A percentile compares a stretch with the other conserved stretches of the same genome.
Evolutionary conservation across 1,140 invertebrate genomes (phyloP).

Genomic region (Arion vulgaris): DNA sequence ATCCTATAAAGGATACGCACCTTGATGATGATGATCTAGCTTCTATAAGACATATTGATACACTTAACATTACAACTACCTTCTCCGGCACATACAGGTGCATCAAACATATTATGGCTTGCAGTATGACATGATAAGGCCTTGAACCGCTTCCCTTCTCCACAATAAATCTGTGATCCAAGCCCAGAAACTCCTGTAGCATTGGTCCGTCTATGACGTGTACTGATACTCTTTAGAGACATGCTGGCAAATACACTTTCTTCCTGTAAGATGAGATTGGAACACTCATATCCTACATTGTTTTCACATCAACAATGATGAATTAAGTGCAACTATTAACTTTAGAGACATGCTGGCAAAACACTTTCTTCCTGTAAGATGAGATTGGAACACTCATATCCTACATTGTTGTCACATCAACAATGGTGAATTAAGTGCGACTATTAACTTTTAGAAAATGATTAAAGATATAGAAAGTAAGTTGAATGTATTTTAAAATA

Average conservation of each 20-base stretch:
- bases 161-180: conserved; percentile 6
- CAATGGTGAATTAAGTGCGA: no score
- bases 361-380: background rate
- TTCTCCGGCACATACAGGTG: conserved; percentile 6
- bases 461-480: no score
- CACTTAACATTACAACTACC: background rate
- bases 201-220: background rate
- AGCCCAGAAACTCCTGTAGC: background rate
- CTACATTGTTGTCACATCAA: no score
- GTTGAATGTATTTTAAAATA: no score
- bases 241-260: background rate
- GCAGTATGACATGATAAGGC: background rate
- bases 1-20: no score
- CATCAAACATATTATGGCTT: background rate
- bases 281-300: no score
- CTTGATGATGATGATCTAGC: no score
- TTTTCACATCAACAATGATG: no score
- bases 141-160: conserved; percentile 6
- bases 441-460: no score
- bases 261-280: background rate
- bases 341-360: background rate
- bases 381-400: background rate
- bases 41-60: no score
- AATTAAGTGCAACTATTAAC: no score
- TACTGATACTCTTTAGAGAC: conserved; percentile 8